Evolutionary conservation across 23 tunicate genomes (phyloP).

Genomic region (Styela clava): DNA sequence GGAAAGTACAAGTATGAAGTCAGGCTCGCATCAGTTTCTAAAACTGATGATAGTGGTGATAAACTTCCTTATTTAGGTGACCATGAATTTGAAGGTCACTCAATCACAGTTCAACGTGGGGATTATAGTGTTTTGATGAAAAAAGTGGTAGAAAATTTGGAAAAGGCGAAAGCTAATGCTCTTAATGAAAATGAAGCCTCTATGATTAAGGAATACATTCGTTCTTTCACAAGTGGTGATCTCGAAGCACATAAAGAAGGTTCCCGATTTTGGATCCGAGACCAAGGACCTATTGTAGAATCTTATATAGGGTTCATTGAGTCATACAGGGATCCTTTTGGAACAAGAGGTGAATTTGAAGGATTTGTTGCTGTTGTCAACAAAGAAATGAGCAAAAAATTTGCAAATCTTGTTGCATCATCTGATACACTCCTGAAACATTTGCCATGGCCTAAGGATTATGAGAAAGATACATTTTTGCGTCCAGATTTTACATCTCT

Average conservation of each 20-base stretch:
- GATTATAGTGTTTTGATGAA: constrained; percentile 20
- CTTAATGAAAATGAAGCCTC: constrained; percentile 17
- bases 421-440: background rate
- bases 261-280: constrained; percentile 27
- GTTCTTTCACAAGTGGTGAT: constrained; percentile 26
- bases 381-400: constrained; percentile 35
- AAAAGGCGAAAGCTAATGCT: constrained; percentile 26
- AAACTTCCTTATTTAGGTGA: constrained; percentile 8
- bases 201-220: constrained; percentile 23
- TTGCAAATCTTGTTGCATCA: constrained; percentile 19
- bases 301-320: constrained; percentile 31
- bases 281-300: constrained; percentile 32
- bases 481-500: constrained; percentile 29
- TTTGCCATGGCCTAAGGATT: constrained; percentile 18
- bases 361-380: constrained; percentile 29
- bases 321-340: constrained; percentile 24
- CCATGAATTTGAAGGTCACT: constrained; percentile 7
- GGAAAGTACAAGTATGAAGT: constrained; percentile 12
- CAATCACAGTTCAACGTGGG: constrained; percentile 11
- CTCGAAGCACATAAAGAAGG: constrained; percentile 10
- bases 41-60: background rate
- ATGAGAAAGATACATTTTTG: constrained; percentile 22
- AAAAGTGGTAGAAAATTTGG: constrained; percentile 24
- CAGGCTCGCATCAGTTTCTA: constrained; percentile 6
- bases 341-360: constrained; percentile 31